A percentile compares a stretch with the other conserved stretches of the same genome.
These are phyloP conservation scores for Fopius arisanus DNA, from an alignment of 1,140 invertebrate species.

Conservation along the genomic window DNA sequence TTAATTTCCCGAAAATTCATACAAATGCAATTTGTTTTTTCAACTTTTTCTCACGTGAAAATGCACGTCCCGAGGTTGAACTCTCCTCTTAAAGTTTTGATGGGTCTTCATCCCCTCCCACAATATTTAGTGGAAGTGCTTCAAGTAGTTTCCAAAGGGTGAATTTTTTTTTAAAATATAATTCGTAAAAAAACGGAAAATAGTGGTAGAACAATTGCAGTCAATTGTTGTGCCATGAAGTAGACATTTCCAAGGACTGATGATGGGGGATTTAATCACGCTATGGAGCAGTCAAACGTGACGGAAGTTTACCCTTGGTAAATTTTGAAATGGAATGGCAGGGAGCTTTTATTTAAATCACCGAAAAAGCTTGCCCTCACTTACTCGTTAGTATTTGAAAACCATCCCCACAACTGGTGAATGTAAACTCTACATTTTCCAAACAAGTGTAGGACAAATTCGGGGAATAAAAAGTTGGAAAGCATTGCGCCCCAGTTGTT, in stretches of 20 bases:
- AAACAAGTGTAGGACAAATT: background rate
- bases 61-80: background rate
- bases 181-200: background rate
- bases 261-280: constrained; percentile 3
- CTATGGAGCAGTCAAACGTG: constrained; percentile 8
- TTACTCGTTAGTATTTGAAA: constrained; percentile 8
- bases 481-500: background rate
- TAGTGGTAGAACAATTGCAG: no score
- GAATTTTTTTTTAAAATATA: background rate
- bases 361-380: background rate
- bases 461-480: background rate
- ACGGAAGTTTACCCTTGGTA: constrained; percentile 11
- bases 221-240: background rate
- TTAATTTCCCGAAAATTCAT: no score
- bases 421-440: background rate
- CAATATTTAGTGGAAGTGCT: background rate
- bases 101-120: background rate
- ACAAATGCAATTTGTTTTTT: background rate
- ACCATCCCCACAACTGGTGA: background rate
- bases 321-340: background rate
- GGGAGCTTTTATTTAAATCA: constrained; percentile 7
- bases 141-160: background rate
- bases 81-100: background rate
- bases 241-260: background rate
- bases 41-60: background rate